Evolutionary conservation across 35 echinoderm and acorn worm species (phyloP), one percentile per base, ranked within the genome.

Genomic region (Heliocidaris tuberculata): DNA sequence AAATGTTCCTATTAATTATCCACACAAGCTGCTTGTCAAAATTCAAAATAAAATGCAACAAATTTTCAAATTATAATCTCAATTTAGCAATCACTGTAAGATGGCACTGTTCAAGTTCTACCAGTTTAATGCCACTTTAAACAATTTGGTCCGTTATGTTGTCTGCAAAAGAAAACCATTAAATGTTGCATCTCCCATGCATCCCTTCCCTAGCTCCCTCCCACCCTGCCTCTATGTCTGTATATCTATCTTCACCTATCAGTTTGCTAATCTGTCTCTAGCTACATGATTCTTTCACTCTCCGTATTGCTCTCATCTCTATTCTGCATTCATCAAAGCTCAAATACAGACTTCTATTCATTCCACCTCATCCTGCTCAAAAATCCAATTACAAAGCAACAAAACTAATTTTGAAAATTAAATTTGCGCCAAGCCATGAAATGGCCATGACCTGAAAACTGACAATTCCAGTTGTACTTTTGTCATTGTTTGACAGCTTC

Each of bases 391-490:
- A 78, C 21, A n/a, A 78, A 56, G 9, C 11, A 78, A 78, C 65
- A 78, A 78, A 78, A 78, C 65, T 78, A 78, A 78, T 78, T 78
- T 78, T 78, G 52, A n/a, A 78, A 78, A 78, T 78, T n/a, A 29
- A 8, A 78, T 78, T n/a, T 6, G 6, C 19, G 27, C 21, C 65
- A 78, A 21, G 27, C 65, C 65, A 5, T n/a, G 21, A 78, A 78
- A 78, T 24, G 65, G 17, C 65, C 65, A 78, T n/a, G 65, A 78
- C 65, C 65, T 24, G 27, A 56, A 56, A 56, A 56, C 65, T 4
- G 27, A 78, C 65, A 78, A 78, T 78, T 21, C 21, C 27, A 21
- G 27, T 78, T 78, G 65, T 78, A n/a, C 65, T 78, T 78, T 78
- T 27, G 27, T 78, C 65, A 78, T 78, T 19, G 8, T 27, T n/a